phyloP scores from a whole-genome alignment of 2,888 invertebrate genomes.

The Horisme vitalbata region DNA sequence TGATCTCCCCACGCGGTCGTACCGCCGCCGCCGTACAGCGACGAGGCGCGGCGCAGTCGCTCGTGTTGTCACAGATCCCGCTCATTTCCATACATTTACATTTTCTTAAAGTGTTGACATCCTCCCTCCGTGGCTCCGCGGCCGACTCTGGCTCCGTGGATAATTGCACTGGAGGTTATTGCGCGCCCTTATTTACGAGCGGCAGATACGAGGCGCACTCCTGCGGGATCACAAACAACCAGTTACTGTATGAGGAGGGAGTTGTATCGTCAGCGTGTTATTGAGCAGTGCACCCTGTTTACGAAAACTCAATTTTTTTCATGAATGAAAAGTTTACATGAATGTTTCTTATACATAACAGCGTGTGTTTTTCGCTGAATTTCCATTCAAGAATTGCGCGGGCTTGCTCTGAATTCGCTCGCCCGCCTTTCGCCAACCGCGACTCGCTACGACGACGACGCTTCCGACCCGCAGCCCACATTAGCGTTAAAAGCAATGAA shows the following conservation, averaged over 20 bases:
- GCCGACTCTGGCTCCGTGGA: constrained; percentile 4
- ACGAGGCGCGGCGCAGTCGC: constrained; percentile 5
- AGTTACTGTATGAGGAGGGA: constrained; percentile 19
- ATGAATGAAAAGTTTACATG: too few species aligned
- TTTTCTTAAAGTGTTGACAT: constrained; percentile 30
- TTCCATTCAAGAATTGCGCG: too few species aligned
- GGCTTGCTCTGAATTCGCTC: too few species aligned
- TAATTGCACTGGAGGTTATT: constrained; percentile 22
- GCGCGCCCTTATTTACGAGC: constrained; percentile 26
- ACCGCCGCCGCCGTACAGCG: too few species aligned
- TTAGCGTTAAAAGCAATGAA: constrained; percentile 30
- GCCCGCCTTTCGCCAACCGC: not conserved
- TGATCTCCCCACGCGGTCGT: too few species aligned
- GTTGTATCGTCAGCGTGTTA: constrained; percentile 19
- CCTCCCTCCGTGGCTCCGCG: constrained; percentile 7
- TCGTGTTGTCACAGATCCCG: constrained; percentile 12
- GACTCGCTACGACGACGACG: too few species aligned
- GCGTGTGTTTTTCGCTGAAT: too few species aligned
- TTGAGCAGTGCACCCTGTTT: too few species aligned
- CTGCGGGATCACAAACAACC: constrained; percentile 26
- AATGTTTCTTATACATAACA: too few species aligned
- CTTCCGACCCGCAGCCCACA: constrained; percentile 12
- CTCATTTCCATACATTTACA: constrained; percentile 32
- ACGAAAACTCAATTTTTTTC: too few species aligned
- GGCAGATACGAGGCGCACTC: not conserved